Evolutionary conservation across 2,113 vertebrate species (phyloP).

Genomic region (Coptodon bakossiorum): DNA sequence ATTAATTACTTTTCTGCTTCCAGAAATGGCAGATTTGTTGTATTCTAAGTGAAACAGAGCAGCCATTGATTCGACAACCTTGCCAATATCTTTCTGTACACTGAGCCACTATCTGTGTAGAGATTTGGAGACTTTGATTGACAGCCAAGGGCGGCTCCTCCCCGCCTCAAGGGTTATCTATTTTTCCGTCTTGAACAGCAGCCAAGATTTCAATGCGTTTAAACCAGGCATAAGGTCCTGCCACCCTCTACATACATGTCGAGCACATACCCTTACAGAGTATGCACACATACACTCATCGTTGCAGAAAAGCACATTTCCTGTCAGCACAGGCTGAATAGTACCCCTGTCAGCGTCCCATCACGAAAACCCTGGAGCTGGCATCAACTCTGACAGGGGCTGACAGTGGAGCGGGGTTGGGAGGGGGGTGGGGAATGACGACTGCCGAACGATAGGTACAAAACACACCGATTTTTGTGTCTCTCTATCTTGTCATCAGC

Average conservation of each 20-base stretch:
- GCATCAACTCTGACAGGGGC: constrained; percentile 20
- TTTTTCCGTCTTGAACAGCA: background rate
- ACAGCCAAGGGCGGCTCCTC: background rate
- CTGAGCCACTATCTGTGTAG: background rate
- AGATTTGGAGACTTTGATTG: background rate
- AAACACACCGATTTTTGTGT: constrained; percentile 19
- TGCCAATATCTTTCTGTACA: background rate
- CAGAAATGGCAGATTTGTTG: background rate
- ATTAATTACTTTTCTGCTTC: background rate
- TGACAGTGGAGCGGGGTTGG: background rate
- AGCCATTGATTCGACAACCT: background rate
- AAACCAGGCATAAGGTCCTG: background rate
- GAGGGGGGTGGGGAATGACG: background rate
- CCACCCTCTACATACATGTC: background rate
- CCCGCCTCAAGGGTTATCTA: background rate
- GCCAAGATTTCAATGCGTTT: constrained; percentile 11
- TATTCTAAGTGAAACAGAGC: background rate
- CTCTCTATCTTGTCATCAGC: constrained; percentile 30
- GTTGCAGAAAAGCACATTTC: constrained; percentile 15
- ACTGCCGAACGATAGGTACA: constrained; percentile 1
- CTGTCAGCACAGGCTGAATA: background rate
- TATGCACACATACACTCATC: background rate
- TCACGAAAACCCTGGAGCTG: constrained; percentile 27
- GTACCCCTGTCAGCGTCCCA: constrained; percentile 10
- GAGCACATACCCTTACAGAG: background rate